These are phyloP conservation scores for Hydropsyche betteni DNA, from an alignment of 2,888 invertebrate species.

Conservation along the genomic window DNA sequence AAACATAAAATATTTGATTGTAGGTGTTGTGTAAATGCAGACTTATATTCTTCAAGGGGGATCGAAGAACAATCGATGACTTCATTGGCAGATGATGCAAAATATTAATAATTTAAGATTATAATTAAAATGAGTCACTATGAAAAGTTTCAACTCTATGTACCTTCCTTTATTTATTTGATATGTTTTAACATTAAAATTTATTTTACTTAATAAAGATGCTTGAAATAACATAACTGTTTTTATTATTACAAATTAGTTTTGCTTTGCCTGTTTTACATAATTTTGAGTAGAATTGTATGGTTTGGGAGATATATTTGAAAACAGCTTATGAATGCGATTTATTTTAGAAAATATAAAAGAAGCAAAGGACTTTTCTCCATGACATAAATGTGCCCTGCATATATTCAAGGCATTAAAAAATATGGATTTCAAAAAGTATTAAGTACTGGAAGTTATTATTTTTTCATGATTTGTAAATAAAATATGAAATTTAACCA, in stretches of 20 bases:
- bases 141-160: slow-evolving; percentile 43
- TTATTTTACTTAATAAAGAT: slow-evolving; percentile 52
- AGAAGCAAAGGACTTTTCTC: background rate
- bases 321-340: background rate
- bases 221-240: slow-evolving; percentile 47
- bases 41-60: slow-evolving; percentile 50
- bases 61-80: slow-evolving; percentile 27
- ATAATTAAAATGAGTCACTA: slow-evolving; percentile 34
- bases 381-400: no score
- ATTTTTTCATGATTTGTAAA: no score
- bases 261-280: slow-evolving; percentile 38
- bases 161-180: slow-evolving; percentile 48
- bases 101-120: slow-evolving; percentile 41
- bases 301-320: background rate
- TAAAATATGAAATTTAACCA: no score
- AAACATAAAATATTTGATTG: slow-evolving; percentile 54
- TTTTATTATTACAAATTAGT: slow-evolving; percentile 39
- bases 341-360: background rate
- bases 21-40: slow-evolving; percentile 60
- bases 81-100: slow-evolving; percentile 49
- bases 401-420: no score
- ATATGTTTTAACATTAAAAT: slow-evolving; percentile 46
- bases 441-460: no score
- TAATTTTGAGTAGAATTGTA: slow-evolving; percentile 1
- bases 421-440: no score